phyloP scores from a whole-genome alignment of 2,888 invertebrate genomes.

The Timandra comae region DNA sequence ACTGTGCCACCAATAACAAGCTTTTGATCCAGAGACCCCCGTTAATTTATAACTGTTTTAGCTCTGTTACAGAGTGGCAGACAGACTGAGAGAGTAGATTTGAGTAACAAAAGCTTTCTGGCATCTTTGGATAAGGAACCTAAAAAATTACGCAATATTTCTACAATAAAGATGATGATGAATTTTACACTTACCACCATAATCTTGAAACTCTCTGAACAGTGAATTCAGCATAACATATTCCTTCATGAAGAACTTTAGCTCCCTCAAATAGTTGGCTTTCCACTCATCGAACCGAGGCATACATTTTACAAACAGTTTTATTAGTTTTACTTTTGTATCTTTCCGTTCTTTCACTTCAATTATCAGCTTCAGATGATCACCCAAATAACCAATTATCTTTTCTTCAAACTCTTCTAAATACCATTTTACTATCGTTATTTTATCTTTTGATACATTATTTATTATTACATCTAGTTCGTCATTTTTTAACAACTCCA shows the following conservation, averaged over 20 bases:
- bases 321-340: slow-evolving; percentile 26
- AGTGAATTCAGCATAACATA: slow-evolving; percentile 47
- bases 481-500: slow-evolving; percentile 38
- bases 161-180: too few species aligned
- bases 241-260: slow-evolving; percentile 53
- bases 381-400: slow-evolving; percentile 55
- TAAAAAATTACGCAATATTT: too few species aligned
- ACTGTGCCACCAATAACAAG: too few species aligned
- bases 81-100: too few species aligned
- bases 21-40: too few species aligned
- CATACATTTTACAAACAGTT: slow-evolving; percentile 78
- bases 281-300: slow-evolving; percentile 71
- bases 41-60: too few species aligned
- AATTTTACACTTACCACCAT: slow-evolving; percentile 36
- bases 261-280: slow-evolving; percentile 46
- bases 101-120: too few species aligned
- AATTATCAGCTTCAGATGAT: slow-evolving; percentile 49
- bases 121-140: too few species aligned
- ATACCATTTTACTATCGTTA: slow-evolving; percentile 32
- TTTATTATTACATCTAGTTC: slow-evolving; percentile 41
- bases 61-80: too few species aligned
- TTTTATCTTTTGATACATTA: slow-evolving; percentile 26
- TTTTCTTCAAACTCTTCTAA: slow-evolving; percentile 42
- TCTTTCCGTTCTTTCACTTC: slow-evolving; percentile 24
- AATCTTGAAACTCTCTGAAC: slow-evolving; percentile 41